These are phyloP conservation scores for Punctoribates punctum DNA, from an alignment of 2,888 invertebrate genomes.

Conservation along the genomic window DNA sequence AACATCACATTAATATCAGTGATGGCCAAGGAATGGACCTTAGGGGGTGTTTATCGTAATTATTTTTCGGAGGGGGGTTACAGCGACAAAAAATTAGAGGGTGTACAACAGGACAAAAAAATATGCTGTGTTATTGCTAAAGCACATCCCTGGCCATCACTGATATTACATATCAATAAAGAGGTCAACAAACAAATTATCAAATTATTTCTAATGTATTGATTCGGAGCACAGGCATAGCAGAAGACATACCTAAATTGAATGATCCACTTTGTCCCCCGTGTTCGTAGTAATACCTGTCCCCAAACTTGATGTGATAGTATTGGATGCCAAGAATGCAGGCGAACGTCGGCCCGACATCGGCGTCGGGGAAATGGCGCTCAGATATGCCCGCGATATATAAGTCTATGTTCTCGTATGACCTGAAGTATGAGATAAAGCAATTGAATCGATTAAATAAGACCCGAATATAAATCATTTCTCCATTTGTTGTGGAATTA, in stretches of 20 bases:
- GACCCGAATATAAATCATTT: neutral
- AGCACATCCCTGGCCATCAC: neutral
- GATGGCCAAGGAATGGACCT: too few species aligned
- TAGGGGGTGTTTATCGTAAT: too few species aligned
- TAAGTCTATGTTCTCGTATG: slow-evolving; percentile 67
- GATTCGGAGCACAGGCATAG: too few species aligned
- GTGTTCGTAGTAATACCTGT: slow-evolving; percentile 85
- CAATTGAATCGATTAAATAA: slow-evolving; percentile 8
- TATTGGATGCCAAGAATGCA: slow-evolving; percentile 83
- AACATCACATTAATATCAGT: too few species aligned
- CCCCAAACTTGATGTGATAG: slow-evolving; percentile 70
- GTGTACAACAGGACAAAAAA: too few species aligned
- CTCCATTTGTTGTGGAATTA: neutral
- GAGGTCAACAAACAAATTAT: neutral
- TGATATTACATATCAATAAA: neutral
- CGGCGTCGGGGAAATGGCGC: slow-evolving; percentile 66
- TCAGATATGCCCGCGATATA: slow-evolving; percentile 84
- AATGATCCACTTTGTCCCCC: slow-evolving; percentile 51
- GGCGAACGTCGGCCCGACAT: slow-evolving; percentile 77
- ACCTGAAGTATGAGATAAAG: neutral
- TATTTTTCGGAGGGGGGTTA: too few species aligned
- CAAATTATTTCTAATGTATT: too few species aligned
- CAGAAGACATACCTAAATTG: slow-evolving; percentile 41
- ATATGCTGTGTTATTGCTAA: too few species aligned
- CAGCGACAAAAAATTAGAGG: too few species aligned